These are phyloP conservation scores for Ligdia adustata DNA, from an alignment of 2,888 invertebrate genomes.

Conservation along the genomic window DNA sequence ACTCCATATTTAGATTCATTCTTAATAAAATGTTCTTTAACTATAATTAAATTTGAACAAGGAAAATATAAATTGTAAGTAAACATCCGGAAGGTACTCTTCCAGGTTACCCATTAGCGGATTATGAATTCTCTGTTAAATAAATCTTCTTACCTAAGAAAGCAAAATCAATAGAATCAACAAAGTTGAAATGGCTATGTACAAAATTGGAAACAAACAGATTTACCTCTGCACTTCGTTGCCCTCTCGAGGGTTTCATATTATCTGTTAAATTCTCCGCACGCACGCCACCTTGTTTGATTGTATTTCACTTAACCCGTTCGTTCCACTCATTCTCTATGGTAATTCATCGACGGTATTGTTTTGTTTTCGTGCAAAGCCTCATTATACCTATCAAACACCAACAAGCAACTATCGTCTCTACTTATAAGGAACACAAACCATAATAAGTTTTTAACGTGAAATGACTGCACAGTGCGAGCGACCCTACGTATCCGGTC, in stretches of 20 bases:
- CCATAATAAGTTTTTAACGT: conserved; percentile 40
- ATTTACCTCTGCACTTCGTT: conserved; percentile 49
- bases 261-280: conserved; percentile 58
- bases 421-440: conserved; percentile 43
- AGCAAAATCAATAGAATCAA: conserved; percentile 37
- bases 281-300: conserved; percentile 72
- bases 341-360: conserved; percentile 76
- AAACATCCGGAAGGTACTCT: too few species aligned
- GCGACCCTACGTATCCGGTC: conserved; percentile 69
- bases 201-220: conserved; percentile 52
- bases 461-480: conserved; percentile 45
- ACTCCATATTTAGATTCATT: too few species aligned
- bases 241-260: conserved; percentile 47
- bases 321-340: conserved; percentile 79
- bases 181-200: conserved; percentile 43
- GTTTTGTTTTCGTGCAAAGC: conserved; percentile 71
- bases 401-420: conserved; percentile 43
- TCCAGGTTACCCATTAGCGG: conserved; percentile 8
- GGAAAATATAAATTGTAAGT: too few species aligned
- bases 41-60: too few species aligned
- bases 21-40: too few species aligned
- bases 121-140: conserved; percentile 23
- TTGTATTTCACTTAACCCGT: conserved; percentile 79
- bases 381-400: conserved; percentile 42
- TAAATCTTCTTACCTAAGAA: conserved; percentile 29